A percentile compares a stretch with the other conserved stretches of the same genome.
Conservation (phyloP, 2,888 invertebrate species). For the Nephrocerus scutellatus region DNA sequence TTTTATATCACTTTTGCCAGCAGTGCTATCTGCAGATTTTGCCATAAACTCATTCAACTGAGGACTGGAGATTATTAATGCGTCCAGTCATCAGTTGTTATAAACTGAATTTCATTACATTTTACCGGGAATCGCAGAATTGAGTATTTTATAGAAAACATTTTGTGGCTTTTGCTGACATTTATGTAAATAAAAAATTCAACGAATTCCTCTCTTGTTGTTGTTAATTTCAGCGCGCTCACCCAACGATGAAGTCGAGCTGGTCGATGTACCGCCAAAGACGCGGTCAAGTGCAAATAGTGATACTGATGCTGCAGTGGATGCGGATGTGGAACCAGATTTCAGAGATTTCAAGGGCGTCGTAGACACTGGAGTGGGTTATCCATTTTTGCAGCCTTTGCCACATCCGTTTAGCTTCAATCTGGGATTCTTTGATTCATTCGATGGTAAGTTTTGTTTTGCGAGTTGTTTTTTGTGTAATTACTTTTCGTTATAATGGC, state of each 20-base stretch:
- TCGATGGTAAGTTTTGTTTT: conserved; percentile 40
- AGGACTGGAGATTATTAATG: no score
- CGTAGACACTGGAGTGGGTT: conserved; percentile 41
- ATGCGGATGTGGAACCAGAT: conserved; percentile 28
- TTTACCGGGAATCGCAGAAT: no score
- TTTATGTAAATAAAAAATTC: no score
- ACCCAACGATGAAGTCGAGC: conserved; percentile 40
- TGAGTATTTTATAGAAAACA: no score
- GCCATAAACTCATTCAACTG: no score
- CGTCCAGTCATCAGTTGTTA: no score
- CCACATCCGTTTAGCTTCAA: conserved; percentile 36
- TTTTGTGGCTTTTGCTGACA: no score
- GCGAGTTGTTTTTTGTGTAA: background rate
- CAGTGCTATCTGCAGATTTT: no score
- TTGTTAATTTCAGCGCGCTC: conserved; percentile 30
- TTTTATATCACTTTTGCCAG: no score
- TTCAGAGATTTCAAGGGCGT: conserved; percentile 42
- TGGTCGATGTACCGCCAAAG: conserved; percentile 33
- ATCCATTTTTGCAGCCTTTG: conserved; percentile 39
- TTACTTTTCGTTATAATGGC: conserved; percentile 1
- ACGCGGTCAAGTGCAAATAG: conserved; percentile 15
- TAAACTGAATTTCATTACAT: no score
- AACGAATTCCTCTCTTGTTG: no score
- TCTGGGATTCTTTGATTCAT: conserved; percentile 41
- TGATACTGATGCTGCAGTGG: conserved; percentile 17